Base-by-base conservation (phyloP, 2,888 invertebrate genomes). In the Hydraecia micacea region DNA sequence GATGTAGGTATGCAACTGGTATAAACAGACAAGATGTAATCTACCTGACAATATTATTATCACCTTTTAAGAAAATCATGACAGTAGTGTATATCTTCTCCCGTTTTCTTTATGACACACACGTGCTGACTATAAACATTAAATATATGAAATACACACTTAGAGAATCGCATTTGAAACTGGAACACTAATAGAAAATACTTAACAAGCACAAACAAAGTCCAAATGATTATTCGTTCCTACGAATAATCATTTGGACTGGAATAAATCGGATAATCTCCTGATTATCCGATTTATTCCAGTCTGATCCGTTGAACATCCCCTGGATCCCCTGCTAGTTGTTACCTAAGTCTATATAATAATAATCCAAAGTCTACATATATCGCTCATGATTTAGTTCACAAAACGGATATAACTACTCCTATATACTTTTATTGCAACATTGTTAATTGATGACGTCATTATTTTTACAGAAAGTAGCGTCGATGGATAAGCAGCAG, bases 401-500 rank as follows among this genome's bases (percentile, higher is more conserved):
- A 63, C 39, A n/a, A 82, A 65, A 63, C 18, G 25, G 7, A 72
- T 68, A 4, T 46, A 32, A 49, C 0, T 8, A 21, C 25, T 42
- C 15, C 4, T n/a, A n/a, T n/a, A n/a, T 42, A 42, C 8, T 18
- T n/a, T 46, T 32, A 67, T 42, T 83, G 9, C 2, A 36, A 73
- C 18, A 25, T 13, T 1, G 28, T 63, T 42, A 5, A 60, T 62
- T 52, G n/a, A 80, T 67, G 18, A 46, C 0, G 21, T 72, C 9
- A 62, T 73, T 74, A 0, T 15, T 72, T 84, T 94, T 91, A 9
- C 92, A 96, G 96, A 95, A 96, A 91, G 92, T 91, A 39, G 96
- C 95, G 18, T 78, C 80, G 6, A 91, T 96, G 93, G 90, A 94
- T 85, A 96, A 96, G 85, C 93, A 97, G 70, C 95, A 98, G 86